Evolutionary conservation across 2,797 vertebrate species (phyloP).

Genomic region (Steatocranus sp.): DNA sequence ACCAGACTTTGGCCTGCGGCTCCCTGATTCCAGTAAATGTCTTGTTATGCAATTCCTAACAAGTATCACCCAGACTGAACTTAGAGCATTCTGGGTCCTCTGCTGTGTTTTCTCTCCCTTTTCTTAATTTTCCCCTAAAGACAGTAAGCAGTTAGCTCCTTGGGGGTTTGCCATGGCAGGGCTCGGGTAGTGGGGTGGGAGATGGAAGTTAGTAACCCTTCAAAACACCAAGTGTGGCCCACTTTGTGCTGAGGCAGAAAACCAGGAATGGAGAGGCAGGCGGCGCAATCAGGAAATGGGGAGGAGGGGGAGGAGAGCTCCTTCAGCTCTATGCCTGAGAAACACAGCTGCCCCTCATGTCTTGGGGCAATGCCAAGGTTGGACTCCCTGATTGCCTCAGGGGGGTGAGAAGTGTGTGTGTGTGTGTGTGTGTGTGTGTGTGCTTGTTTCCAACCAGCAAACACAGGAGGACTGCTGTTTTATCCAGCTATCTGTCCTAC

Average conservation of each 20-base stretch:
- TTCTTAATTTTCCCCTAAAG: slow-evolving; percentile 10
- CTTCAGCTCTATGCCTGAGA: slow-evolving; percentile 55
- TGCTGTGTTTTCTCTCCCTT: not conserved
- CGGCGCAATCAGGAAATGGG: slow-evolving; percentile 48
- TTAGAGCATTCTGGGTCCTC: slow-evolving; percentile 39
- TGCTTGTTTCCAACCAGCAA: slow-evolving; percentile 10
- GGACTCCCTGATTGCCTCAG: slow-evolving; percentile 46
- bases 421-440: not conserved
- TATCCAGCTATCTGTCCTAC: slow-evolving; percentile 29
- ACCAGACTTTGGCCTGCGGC: slow-evolving; percentile 79
- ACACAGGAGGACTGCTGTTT: slow-evolving; percentile 63
- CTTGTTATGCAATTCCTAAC: slow-evolving; percentile 78
- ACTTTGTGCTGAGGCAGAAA: slow-evolving; percentile 35
- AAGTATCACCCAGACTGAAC: slow-evolving; percentile 76
- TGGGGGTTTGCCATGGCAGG: not conserved
- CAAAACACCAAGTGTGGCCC: slow-evolving; percentile 30
- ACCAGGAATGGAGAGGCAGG: slow-evolving; percentile 31
- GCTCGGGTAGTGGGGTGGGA: not conserved
- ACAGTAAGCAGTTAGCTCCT: slow-evolving; percentile 6
- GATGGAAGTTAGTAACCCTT: slow-evolving; percentile 1
- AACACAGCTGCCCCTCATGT: slow-evolving; percentile 72
- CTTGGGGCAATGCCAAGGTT: slow-evolving; percentile 59
- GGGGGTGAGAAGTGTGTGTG: not conserved
- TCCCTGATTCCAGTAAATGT: slow-evolving; percentile 79
- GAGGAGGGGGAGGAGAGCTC: slow-evolving; percentile 46